These are phyloP conservation scores for Leptinotarsa juncta DNA, from an alignment of 2,888 invertebrate species.

Conservation along the genomic window DNA sequence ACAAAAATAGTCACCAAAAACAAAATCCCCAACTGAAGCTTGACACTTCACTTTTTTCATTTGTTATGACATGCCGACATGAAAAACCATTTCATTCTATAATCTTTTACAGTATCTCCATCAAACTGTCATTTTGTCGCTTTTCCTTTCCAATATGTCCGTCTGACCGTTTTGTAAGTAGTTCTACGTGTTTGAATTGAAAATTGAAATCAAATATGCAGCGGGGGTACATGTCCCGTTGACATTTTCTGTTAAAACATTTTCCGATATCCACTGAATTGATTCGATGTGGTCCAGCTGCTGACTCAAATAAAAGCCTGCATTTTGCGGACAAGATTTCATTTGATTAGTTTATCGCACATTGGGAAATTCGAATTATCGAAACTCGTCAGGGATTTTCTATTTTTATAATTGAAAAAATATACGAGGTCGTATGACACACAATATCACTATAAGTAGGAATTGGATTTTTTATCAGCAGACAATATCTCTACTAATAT, in stretches of 20 bases:
- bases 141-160: not conserved
- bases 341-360: constrained; percentile 23
- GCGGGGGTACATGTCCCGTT: not conserved
- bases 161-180: not conserved
- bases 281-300: constrained; percentile 20
- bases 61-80: not conserved
- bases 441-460: too few relatives aligned
- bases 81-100: not conserved
- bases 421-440: not conserved
- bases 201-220: constrained; percentile 28
- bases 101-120: not conserved
- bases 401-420: constrained; percentile 17
- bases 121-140: not conserved
- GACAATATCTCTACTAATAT: too few relatives aligned
- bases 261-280: constrained; percentile 17
- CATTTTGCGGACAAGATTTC: constrained; percentile 20
- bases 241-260: constrained; percentile 27
- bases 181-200: constrained; percentile 17
- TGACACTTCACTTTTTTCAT: too few relatives aligned
- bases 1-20: too few relatives aligned
- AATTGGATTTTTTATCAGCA: too few relatives aligned
- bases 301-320: constrained; percentile 23
- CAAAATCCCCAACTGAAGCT: too few relatives aligned
- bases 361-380: constrained; percentile 21
- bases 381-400: not conserved